Evolutionary conservation across 1,140 invertebrate species (phyloP).

Genomic region (Drosophila navojoa): DNA sequence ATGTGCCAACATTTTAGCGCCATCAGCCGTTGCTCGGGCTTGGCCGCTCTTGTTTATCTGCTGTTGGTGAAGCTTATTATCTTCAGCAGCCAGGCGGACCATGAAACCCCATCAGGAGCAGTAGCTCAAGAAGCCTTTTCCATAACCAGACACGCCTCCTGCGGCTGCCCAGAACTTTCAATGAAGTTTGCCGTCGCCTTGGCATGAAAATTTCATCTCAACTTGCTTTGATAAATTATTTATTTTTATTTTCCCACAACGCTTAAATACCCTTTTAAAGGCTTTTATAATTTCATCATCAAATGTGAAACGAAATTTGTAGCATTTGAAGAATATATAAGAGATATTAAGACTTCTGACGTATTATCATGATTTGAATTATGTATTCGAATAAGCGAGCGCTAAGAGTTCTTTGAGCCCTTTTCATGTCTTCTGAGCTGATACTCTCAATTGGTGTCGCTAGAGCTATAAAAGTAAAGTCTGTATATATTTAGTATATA

Average conservation of each 20-base stretch:
- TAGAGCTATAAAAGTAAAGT: too few relatives aligned
- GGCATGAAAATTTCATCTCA: slow-evolving; percentile 72
- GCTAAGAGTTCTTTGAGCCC: too few relatives aligned
- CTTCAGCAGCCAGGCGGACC: slow-evolving; percentile 48
- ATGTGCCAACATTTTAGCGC: slow-evolving; percentile 51
- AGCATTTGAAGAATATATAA: too few relatives aligned
- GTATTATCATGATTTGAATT: too few relatives aligned
- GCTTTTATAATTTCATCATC: not conserved
- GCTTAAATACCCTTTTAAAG: not conserved
- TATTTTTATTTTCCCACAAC: slow-evolving; percentile 70
- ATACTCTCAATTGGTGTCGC: too few relatives aligned
- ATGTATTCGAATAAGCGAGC: too few relatives aligned
- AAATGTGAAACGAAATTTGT: too few relatives aligned
- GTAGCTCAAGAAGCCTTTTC: slow-evolving; percentile 22
- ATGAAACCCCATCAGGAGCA: slow-evolving; percentile 15
- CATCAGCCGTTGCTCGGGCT: slow-evolving; percentile 23
- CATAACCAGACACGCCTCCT: slow-evolving; percentile 28
- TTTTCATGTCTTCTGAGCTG: too few relatives aligned
- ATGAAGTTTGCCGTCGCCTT: slow-evolving; percentile 56
- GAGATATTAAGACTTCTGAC: too few relatives aligned
- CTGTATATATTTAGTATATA: too few relatives aligned
- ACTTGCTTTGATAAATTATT: slow-evolving; percentile 80
- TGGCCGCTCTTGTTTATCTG: slow-evolving; percentile 61
- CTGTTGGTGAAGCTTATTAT: slow-evolving; percentile 59
- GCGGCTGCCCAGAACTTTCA: slow-evolving; percentile 54